phyloP scores from a whole-genome alignment of 2,797 vertebrate genomes.

The Oophaga sylvatica region DNA sequence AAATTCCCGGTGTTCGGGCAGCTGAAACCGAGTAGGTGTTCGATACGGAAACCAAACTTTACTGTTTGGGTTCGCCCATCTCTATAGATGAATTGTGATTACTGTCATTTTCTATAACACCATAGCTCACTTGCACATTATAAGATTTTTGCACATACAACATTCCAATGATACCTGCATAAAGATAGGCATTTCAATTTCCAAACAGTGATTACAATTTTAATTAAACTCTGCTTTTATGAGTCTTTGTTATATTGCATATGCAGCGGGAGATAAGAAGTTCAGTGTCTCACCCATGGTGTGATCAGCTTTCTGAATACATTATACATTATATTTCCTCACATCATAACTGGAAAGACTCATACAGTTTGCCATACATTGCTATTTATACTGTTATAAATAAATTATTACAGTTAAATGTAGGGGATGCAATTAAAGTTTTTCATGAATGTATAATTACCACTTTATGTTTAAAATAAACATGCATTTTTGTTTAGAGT shows the following conservation, averaged over 20 bases:
- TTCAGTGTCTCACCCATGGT: neutral
- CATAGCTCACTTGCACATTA: neutral
- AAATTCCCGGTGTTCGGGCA: too few species aligned
- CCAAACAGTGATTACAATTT: constrained; percentile 30
- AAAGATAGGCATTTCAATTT: constrained; percentile 23
- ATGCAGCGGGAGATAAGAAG: constrained; percentile 25
- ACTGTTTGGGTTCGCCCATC: too few species aligned
- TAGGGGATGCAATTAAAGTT: too few species aligned
- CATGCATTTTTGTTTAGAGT: too few species aligned
- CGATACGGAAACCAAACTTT: too few species aligned
- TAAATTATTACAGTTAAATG: too few species aligned
- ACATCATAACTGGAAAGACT: neutral
- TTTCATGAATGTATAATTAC: too few species aligned
- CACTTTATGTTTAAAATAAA: too few species aligned
- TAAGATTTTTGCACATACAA: neutral
- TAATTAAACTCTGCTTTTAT: neutral
- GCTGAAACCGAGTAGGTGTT: too few species aligned
- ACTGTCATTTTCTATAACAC: neutral
- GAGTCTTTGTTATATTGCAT: constrained; percentile 17
- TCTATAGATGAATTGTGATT: neutral
- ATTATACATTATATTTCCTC: constrained; percentile 19
- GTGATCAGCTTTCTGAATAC: constrained; percentile 8
- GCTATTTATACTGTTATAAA: constrained; percentile 5
- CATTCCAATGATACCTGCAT: neutral
- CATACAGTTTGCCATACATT: neutral